Conservation (phyloP, 1,140 invertebrate species). For the Holcopasites calliopsidis region DNA sequence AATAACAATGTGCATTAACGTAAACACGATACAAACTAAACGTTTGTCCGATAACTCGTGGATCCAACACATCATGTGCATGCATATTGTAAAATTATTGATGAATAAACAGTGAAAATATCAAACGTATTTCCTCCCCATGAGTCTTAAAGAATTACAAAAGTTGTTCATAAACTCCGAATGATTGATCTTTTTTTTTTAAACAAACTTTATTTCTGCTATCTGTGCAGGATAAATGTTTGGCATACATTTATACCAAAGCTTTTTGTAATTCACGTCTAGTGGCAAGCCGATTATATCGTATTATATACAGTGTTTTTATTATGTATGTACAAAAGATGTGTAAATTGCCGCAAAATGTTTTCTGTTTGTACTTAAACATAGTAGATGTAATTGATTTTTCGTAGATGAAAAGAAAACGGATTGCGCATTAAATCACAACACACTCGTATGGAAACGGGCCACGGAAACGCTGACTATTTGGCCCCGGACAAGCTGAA, state of each 20-base stretch:
- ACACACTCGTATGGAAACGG: slow-evolving; percentile 85
- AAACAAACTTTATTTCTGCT: slow-evolving; percentile 5
- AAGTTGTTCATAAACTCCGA: no score
- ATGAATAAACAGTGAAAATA: slow-evolving; percentile 78
- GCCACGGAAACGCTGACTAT: slow-evolving; percentile 73
- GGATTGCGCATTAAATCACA: slow-evolving; percentile 80
- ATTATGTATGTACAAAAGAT: slow-evolving; percentile 70
- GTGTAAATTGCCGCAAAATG: slow-evolving; percentile 52
- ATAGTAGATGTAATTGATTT: slow-evolving; percentile 48
- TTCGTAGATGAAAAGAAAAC: slow-evolving; percentile 28
- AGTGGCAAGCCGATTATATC: slow-evolving; percentile 3
- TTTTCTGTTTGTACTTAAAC: slow-evolving; percentile 52
- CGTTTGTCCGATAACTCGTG: slow-evolving; percentile 63
- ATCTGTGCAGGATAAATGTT: neutral
- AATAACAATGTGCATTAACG: slow-evolving; percentile 53
- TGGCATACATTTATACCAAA: neutral
- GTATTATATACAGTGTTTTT: slow-evolving; percentile 49
- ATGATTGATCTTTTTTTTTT: neutral
- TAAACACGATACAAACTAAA: slow-evolving; percentile 61
- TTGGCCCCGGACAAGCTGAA: slow-evolving; percentile 81
- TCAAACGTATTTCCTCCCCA: slow-evolving; percentile 58
- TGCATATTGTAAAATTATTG: slow-evolving; percentile 76
- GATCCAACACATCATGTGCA: slow-evolving; percentile 70
- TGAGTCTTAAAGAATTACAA: slow-evolving; percentile 44
- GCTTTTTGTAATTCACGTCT: no score